Evolutionary conservation across 2,113 vertebrate genomes (phyloP).

Genomic region (Brienomyrus longianalis): DNA sequence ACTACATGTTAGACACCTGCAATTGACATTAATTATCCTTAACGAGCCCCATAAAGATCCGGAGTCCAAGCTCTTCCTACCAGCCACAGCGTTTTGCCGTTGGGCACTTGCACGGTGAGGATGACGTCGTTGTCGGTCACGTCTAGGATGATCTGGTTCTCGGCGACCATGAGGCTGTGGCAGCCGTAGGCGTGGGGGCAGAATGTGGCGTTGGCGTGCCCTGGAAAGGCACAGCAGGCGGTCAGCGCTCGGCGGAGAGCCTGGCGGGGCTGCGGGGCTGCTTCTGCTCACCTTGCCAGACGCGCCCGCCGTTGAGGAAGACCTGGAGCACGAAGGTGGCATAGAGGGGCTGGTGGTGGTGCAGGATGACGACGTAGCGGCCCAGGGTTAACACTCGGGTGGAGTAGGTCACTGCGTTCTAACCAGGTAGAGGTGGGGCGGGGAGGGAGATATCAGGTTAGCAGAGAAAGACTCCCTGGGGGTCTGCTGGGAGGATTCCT

Average conservation of each 20-base stretch:
- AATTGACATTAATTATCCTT: neutral
- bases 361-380: slow-evolving; percentile 87
- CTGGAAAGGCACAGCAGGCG: slow-evolving; percentile 46
- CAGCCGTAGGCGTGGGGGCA: slow-evolving; percentile 89
- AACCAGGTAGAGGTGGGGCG: slow-evolving; percentile 19
- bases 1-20: neutral
- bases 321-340: slow-evolving; percentile 75
- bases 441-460: neutral
- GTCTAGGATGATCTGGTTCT: slow-evolving; percentile 77
- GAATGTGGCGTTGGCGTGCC: slow-evolving; percentile 76
- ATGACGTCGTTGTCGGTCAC: slow-evolving; percentile 78
- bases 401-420: slow-evolving; percentile 76
- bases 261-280: neutral
- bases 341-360: slow-evolving; percentile 83
- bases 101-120: slow-evolving; percentile 76
- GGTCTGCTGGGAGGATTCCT: neutral
- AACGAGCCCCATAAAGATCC: neutral
- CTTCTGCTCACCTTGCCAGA: slow-evolving; percentile 82
- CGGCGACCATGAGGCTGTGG: slow-evolving; percentile 73
- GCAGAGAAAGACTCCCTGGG: neutral
- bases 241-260: neutral
- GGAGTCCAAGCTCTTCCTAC: slow-evolving; percentile 52
- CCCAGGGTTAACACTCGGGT: slow-evolving; percentile 70
- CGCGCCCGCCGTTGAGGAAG: slow-evolving; percentile 71
- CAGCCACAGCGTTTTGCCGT: slow-evolving; percentile 82